A percentile compares a stretch with the other conserved stretches of the same genome.
These are phyloP conservation scores for Chromoteleia sp. DNA, from an alignment of 2,888 invertebrate species.

Conservation along the genomic window DNA sequence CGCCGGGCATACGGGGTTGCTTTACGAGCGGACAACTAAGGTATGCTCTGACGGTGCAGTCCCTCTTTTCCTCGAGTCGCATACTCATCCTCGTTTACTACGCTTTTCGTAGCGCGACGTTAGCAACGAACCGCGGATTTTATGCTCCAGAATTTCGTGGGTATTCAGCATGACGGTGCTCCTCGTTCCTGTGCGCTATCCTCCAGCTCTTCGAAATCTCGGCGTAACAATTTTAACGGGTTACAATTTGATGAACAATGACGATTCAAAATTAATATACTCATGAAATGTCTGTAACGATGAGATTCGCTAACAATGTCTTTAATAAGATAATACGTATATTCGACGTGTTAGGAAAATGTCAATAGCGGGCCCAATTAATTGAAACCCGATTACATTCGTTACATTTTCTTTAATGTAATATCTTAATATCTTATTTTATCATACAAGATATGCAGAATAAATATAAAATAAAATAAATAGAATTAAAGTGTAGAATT, in stretches of 20 bases:
- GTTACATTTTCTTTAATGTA: too few species aligned
- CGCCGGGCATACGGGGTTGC: slow-evolving; percentile 83
- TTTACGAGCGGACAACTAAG: slow-evolving; percentile 85
- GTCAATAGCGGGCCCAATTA: too few species aligned
- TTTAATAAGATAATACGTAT: background rate
- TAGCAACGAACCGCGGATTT: slow-evolving; percentile 77
- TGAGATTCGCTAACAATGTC: background rate
- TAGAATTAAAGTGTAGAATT: slow-evolving; percentile 8
- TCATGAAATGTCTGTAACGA: slow-evolving; percentile 4
- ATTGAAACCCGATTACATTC: too few species aligned
- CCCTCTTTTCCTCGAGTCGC: slow-evolving; percentile 69
- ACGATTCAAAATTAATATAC: slow-evolving; percentile 11
- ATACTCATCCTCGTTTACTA: slow-evolving; percentile 70
- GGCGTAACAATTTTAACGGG: slow-evolving; percentile 52
- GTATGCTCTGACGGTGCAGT: slow-evolving; percentile 80
- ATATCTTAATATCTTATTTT: too few species aligned
- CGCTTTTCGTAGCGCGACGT: slow-evolving; percentile 77
- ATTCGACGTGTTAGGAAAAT: too few species aligned
- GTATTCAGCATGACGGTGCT: slow-evolving; percentile 75
- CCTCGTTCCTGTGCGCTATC: slow-evolving; percentile 71
- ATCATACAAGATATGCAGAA: too few species aligned
- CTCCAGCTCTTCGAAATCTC: slow-evolving; percentile 42
- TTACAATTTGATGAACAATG: slow-evolving; percentile 53
- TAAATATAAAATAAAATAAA: slow-evolving; percentile 3
- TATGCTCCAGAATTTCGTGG: slow-evolving; percentile 76